phyloP scores from a whole-genome alignment of 2,888 invertebrate genomes.

The Allacma fusca region DNA sequence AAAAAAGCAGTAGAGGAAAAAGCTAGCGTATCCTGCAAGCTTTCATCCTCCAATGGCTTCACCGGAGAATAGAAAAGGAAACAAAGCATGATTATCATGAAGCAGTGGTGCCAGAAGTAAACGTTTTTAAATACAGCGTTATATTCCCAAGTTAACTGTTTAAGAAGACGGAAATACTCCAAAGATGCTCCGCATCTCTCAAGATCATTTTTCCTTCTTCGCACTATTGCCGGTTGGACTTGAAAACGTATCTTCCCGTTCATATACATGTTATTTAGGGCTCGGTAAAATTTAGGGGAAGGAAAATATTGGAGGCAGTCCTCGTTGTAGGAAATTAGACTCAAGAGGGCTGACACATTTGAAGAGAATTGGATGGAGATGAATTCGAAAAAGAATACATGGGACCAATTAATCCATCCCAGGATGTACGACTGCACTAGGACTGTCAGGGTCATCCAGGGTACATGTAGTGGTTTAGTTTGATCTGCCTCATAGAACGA shows the following conservation, averaged over 20 bases:
- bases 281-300: neutral
- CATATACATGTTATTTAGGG: neutral
- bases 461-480: neutral
- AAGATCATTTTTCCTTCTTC: no score
- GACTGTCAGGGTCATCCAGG: neutral
- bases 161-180: neutral
- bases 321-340: neutral
- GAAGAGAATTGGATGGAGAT: constrained; percentile 3
- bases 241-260: neutral
- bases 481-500: constrained; percentile 1
- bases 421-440: neutral
- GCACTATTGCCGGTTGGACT: neutral
- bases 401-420: neutral
- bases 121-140: neutral
- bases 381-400: neutral
- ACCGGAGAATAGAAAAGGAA: constrained; percentile 1
- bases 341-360: neutral
- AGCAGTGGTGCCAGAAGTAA: constrained; percentile 10
- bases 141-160: neutral
- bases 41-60: neutral
- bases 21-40: neutral
- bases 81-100: constrained; percentile 18
- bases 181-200: neutral
- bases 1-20: constrained; percentile 17
- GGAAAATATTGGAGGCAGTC: neutral